Evolutionary conservation across 2,113 vertebrate species (phyloP).

Genomic region (Bombycilla garrulus): DNA sequence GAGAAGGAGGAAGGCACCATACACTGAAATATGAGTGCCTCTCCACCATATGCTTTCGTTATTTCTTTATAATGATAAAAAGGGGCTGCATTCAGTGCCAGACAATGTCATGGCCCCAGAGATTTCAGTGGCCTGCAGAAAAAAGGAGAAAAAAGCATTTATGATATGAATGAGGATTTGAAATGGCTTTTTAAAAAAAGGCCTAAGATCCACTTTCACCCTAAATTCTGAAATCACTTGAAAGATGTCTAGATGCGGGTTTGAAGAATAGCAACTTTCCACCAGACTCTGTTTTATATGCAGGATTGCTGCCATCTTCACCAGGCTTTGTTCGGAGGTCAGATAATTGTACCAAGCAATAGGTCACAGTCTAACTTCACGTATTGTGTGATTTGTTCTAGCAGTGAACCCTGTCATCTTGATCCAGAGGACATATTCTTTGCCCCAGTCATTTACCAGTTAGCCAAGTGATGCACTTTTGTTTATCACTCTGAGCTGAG

Average conservation of each 20-base stretch:
- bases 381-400: constrained; percentile 36
- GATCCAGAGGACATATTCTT: background rate
- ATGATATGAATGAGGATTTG: constrained; percentile 51
- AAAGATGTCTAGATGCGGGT: constrained; percentile 42
- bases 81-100: constrained; percentile 66
- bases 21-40: constrained; percentile 49
- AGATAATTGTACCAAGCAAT: constrained; percentile 14
- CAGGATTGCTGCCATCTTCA: constrained; percentile 22
- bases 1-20: constrained; percentile 42
- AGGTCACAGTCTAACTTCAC: background rate
- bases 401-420: background rate
- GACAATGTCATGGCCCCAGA: constrained; percentile 65
- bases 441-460: background rate
- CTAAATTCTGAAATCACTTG: constrained; percentile 48
- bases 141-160: constrained; percentile 43
- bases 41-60: constrained; percentile 67
- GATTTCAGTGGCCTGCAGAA: constrained; percentile 24
- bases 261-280: constrained; percentile 56
- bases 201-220: constrained; percentile 51
- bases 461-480: background rate
- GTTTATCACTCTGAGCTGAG: background rate
- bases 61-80: constrained; percentile 71
- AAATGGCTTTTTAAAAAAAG: constrained; percentile 53
- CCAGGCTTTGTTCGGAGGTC: constrained; percentile 47
- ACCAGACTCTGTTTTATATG: constrained; percentile 8